phyloP scores from a whole-genome alignment of 2,888 invertebrate genomes.

The Muscina levida region DNA sequence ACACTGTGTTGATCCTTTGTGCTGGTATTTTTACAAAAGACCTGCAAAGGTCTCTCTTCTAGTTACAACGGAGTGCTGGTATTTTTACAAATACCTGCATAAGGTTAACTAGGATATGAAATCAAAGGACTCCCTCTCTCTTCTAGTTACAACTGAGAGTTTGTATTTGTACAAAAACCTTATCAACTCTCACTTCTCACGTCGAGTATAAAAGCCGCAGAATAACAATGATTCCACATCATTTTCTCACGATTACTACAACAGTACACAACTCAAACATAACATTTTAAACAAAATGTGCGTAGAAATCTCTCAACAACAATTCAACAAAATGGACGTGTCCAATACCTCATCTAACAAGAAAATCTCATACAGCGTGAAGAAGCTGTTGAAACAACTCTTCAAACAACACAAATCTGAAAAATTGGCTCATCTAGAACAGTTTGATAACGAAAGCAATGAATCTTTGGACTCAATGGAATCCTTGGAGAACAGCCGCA shows the following conservation, averaged over 20 bases:
- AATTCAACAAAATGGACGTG: slow-evolving; percentile 53
- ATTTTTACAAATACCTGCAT: too few species aligned
- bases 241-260: slow-evolving; percentile 69
- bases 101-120: too few species aligned
- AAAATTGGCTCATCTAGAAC: slow-evolving; percentile 57
- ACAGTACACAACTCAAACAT: slow-evolving; percentile 70
- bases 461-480: slow-evolving; percentile 72
- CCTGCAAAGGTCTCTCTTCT: too few species aligned
- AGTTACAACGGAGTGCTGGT: too few species aligned
- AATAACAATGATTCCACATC: slow-evolving; percentile 73
- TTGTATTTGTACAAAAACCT: too few species aligned
- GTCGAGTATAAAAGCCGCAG: slow-evolving; percentile 74
- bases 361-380: slow-evolving; percentile 75
- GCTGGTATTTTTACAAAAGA: too few species aligned
- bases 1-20: too few species aligned
- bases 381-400: slow-evolving; percentile 82
- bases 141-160: too few species aligned
- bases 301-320: slow-evolving; percentile 71
- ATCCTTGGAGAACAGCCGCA: slow-evolving; percentile 74
- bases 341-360: slow-evolving; percentile 70
- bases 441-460: neutral
- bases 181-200: neutral
- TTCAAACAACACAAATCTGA: slow-evolving; percentile 82
- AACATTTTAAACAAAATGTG: slow-evolving; percentile 71
- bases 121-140: too few species aligned